A percentile compares a stretch with the other conserved stretches of the same genome.
These are phyloP conservation scores for Caenorhabditis briggsae DNA, from an alignment of 1,140 invertebrate genomes.

Conservation along the genomic window DNA sequence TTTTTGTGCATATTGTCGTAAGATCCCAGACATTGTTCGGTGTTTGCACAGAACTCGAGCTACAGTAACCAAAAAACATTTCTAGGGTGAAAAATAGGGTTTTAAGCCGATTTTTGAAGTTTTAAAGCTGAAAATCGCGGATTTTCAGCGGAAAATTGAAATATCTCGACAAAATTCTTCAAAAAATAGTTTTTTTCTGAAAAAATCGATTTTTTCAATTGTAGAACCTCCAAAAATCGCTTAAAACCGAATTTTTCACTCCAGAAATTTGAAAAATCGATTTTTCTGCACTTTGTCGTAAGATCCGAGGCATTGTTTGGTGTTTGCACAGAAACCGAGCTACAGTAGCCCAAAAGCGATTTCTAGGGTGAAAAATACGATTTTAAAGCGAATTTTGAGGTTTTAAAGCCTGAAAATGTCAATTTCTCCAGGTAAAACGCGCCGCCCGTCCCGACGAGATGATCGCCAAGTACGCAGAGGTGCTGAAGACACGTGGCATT, in stretches of 20 bases:
- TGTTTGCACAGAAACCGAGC: background rate
- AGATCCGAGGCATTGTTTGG: background rate
- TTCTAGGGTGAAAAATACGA: no score
- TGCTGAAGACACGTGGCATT: constrained; percentile 48
- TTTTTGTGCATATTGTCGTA: background rate
- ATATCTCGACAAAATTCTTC: no score
- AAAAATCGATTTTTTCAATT: background rate
- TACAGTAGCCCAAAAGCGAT: background rate
- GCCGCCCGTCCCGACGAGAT: constrained; percentile 26
- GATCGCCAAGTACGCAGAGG: constrained; percentile 34
- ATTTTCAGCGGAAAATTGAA: background rate
- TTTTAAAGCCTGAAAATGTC: background rate
- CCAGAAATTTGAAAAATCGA: background rate
- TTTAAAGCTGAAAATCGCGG: background rate
- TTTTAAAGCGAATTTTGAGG: background rate
- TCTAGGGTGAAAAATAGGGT: no score
- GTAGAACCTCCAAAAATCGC: no score
- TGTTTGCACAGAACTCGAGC: background rate
- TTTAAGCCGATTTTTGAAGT: background rate
- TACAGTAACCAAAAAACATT: background rate
- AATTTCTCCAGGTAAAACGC: constrained; percentile 1
- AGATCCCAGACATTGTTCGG: background rate
- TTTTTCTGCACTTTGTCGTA: background rate
- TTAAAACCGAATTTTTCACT: no score
- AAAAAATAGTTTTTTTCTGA: no score